Evolutionary conservation across 2,113 vertebrate species (phyloP).

Genomic region (Hemiscyllium ocellatum): DNA sequence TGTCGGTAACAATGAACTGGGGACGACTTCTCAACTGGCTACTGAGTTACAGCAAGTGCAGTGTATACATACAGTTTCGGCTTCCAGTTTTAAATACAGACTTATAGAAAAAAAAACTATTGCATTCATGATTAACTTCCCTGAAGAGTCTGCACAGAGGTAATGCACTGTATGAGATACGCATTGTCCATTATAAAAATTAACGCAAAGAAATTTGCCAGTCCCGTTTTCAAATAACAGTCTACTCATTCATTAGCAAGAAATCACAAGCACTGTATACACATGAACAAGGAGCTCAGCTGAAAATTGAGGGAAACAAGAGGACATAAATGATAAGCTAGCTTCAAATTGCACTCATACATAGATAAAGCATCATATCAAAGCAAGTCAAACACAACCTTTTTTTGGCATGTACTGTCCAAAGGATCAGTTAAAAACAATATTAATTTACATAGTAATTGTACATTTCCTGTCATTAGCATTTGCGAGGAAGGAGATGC

Average conservation of each 20-base stretch:
- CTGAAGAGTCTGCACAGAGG: conserved; percentile 76
- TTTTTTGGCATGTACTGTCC: conserved; percentile 32
- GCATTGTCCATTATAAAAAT: conserved; percentile 48
- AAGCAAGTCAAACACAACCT: conserved; percentile 5
- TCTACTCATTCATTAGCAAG: conserved; percentile 63
- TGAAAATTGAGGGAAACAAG: conserved; percentile 43
- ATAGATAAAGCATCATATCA: conserved; percentile 6
- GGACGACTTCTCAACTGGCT: conserved; percentile 59
- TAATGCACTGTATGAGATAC: conserved; percentile 62
- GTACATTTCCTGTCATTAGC: neutral
- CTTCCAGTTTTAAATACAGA: conserved; percentile 65
- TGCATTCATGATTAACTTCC: conserved; percentile 80
- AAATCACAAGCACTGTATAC: conserved; percentile 50
- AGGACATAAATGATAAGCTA: conserved; percentile 47
- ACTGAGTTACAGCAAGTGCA: conserved; percentile 50
- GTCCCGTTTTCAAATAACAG: conserved; percentile 55
- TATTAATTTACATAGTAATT: neutral
- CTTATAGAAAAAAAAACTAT: conserved; percentile 52
- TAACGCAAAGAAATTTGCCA: conserved; percentile 42
- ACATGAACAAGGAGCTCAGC: conserved; percentile 49
- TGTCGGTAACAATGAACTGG: conserved; percentile 47
- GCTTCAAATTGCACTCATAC: conserved; percentile 46
- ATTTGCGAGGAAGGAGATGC: neutral
- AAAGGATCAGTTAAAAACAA: conserved; percentile 22
- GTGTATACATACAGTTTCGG: conserved; percentile 51